Evolutionary conservation across 2,797 vertebrate genomes (phyloP), one percentile per base, ranked within the genome.

Genomic region (Gymnoscopelus microlampas): DNA sequence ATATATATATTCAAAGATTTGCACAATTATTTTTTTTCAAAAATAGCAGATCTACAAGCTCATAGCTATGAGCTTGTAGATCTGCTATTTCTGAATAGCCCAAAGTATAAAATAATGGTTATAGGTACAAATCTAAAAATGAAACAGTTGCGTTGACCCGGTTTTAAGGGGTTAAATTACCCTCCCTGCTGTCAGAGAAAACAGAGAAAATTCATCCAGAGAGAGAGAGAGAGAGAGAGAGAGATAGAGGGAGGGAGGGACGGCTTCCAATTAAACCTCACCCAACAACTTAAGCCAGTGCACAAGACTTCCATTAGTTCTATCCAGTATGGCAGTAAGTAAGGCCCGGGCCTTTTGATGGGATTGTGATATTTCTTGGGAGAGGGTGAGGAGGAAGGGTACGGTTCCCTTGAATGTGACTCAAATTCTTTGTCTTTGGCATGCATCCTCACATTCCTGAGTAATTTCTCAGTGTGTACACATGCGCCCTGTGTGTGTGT

Each of bases 351-450:
- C 74, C 80, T 88, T 89, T 91, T 90, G 90, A 92, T 88, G 87
- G 87, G 83, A 86, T 87, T 87, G 88, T 66, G 79, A 88, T 90
- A 85, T 83, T 90, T 79, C 82, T 90, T 80, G 71, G 53, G 24
- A 32, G 15, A 32, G 15, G 24, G 50, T n/a, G 19, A 26, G 61
- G 19, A 81, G 75, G 78, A 88, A 44, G 81, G 82, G 71, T 74
- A 84, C 81, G 82, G 78, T 77, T 86, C 75, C 82, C 79, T 67
- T 86, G 79, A 90, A 90, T 77, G 73, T 24, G 77, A 88, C 86
- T 90, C 86, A 79, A 75, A 89, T 91, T 87, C 86, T 92, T 90
- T 81, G 84, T 92, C 90, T 91, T 89, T 90, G 89, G 90, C 91
- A 89, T 80, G 83, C 67, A 82, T 92, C 88, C 85, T 85, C 84